phyloP scores from a whole-genome alignment of 2,797 vertebrate species.

The Lerista edwardsae region DNA sequence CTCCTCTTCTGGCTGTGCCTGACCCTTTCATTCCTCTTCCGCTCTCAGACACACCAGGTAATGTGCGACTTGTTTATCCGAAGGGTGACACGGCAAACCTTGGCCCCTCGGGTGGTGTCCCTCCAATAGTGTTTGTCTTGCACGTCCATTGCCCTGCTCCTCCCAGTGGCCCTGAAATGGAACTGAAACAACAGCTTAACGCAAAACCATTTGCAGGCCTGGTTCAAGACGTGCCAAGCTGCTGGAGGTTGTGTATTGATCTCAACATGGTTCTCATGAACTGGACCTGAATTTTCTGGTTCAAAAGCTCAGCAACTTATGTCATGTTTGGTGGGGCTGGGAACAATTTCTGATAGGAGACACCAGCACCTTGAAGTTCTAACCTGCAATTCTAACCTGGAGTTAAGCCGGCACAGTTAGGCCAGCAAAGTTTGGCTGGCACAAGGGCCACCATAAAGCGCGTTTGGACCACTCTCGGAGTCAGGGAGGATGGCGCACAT shows the following conservation, averaged over 20 bases:
- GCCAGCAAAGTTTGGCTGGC: too few species aligned
- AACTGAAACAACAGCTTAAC: not conserved
- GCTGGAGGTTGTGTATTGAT: not conserved
- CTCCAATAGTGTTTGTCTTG: not conserved
- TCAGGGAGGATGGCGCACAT: too few species aligned
- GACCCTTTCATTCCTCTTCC: constrained; percentile 86
- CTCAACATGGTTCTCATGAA: not conserved
- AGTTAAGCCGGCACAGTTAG: too few species aligned
- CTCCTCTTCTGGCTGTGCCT: constrained; percentile 84
- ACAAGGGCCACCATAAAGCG: too few species aligned
- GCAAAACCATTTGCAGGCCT: not conserved
- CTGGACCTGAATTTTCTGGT: not conserved
- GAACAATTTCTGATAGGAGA: not conserved
- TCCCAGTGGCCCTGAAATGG: too few species aligned
- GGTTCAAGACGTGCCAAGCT: too few species aligned
- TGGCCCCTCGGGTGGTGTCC: not conserved
- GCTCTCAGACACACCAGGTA: constrained; percentile 87
- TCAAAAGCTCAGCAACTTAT: too few species aligned
- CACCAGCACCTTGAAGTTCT: not conserved
- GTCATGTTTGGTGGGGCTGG: not conserved
- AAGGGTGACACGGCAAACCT: not conserved
- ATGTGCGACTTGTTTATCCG: constrained; percentile 39
- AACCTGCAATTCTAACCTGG: too few species aligned
- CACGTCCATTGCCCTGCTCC: not conserved
- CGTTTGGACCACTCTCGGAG: too few species aligned